Conservation (phyloP, 2,113 vertebrate species). For the Neogale vison region DNA sequence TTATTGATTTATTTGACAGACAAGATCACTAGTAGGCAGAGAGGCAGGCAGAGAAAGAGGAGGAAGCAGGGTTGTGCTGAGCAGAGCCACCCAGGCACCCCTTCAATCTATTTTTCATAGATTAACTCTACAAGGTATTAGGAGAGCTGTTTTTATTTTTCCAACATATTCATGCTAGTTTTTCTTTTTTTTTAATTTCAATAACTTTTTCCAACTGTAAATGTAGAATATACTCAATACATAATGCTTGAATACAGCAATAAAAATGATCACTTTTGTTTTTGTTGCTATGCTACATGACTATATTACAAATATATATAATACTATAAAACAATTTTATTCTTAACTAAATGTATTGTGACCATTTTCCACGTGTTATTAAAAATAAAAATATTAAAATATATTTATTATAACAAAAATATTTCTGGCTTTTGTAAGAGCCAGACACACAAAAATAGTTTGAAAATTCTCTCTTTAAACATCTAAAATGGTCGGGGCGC, state of each 20-base stretch:
- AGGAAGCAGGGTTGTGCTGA: too few species aligned
- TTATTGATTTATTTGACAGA: too few species aligned
- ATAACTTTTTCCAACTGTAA: not conserved
- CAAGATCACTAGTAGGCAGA: too few species aligned
- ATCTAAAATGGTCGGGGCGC: not conserved
- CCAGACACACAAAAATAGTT: not conserved
- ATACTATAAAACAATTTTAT: not conserved
- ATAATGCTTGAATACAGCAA: not conserved
- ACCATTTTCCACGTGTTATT: not conserved
- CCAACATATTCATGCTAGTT: not conserved
- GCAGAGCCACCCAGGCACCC: too few species aligned
- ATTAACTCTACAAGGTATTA: not conserved
- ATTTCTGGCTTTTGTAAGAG: not conserved
- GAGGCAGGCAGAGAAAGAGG: too few species aligned
- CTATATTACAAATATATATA: not conserved
- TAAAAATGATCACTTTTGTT: slow-evolving; percentile 1
- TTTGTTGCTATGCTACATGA: not conserved
- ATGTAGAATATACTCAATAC: not conserved
- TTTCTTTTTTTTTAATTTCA: not conserved
- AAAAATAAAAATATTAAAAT: slow-evolving; percentile 6
- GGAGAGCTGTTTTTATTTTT: not conserved
- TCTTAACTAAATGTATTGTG: not conserved
- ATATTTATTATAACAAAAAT: not conserved
- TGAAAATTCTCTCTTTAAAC: not conserved
- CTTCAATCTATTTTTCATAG: not conserved